Conservation (phyloP, 2,113 vertebrate genomes). For the Thryonomys swinderianus region DNA sequence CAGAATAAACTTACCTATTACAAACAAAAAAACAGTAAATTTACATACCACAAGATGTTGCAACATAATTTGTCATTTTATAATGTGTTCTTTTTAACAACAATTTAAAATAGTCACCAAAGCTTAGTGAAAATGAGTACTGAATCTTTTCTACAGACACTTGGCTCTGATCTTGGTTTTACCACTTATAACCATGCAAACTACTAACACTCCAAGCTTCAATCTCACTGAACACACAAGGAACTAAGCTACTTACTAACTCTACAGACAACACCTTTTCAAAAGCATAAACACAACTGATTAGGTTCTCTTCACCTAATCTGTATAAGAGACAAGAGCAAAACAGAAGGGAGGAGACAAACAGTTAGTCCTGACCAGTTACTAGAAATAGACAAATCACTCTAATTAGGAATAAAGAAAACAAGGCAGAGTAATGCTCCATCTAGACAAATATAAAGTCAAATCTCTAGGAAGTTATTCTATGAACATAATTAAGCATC, state of each 20-base stretch:
- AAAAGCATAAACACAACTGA: neutral
- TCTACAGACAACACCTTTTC: neutral
- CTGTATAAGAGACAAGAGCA: neutral
- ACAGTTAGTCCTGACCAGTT: neutral
- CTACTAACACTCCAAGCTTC: neutral
- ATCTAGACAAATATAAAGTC: neutral
- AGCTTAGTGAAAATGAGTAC: neutral
- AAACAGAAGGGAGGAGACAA: neutral
- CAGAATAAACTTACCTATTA: neutral
- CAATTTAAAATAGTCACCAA: slow-evolving; percentile 10
- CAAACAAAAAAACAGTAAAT: slow-evolving; percentile 9
- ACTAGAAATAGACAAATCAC: neutral
- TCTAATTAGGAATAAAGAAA: neutral
- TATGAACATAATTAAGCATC: neutral
- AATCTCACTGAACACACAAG: neutral
- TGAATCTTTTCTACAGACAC: neutral
- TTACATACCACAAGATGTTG: slow-evolving; percentile 25
- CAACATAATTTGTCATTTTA: neutral
- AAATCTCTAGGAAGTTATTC: neutral
- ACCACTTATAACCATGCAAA: neutral
- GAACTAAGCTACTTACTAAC: slow-evolving; percentile 9
- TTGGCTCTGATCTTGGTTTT: neutral
- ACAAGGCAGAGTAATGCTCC: neutral
- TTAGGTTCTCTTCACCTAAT: neutral
- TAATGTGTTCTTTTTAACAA: slow-evolving; percentile 1